Conservation (phyloP, 2,113 vertebrate genomes). For the Tyto alba region DNA sequence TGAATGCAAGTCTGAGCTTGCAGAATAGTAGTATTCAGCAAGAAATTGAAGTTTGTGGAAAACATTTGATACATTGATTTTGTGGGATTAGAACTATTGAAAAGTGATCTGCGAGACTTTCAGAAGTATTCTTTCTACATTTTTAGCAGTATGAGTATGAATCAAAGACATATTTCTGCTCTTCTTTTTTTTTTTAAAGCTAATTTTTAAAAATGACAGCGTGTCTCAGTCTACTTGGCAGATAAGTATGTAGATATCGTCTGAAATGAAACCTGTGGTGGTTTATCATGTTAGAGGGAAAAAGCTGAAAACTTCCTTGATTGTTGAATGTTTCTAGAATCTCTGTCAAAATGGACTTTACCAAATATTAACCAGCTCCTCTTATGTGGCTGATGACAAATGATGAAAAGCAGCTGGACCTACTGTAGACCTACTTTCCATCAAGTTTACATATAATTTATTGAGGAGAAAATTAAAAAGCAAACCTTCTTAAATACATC, state of each 20-base stretch:
- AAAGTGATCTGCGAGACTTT: background rate
- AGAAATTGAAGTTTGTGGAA: background rate
- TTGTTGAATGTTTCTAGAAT: background rate
- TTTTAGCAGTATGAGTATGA: background rate
- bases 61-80: background rate
- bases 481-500: background rate
- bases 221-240: background rate
- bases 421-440: background rate
- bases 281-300: background rate
- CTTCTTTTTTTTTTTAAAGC: background rate
- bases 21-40: background rate
- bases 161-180: accelerated
- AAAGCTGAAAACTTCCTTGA: background rate
- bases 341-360: background rate
- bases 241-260: accelerated
- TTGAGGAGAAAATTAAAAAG: background rate
- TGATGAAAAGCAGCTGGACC: background rate
- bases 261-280: background rate
- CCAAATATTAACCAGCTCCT: background rate
- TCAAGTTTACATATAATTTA: background rate
- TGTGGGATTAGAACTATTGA: background rate
- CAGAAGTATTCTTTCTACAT: background rate
- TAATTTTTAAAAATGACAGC: background rate
- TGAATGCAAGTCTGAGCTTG: background rate
- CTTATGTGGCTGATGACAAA: background rate